Percentiles rank a stretch among this genome's conserved stretches.
These are phyloP conservation scores for Paraescarpia echinospica DNA, from an alignment of 1,140 invertebrate species.

Conservation along the genomic window DNA sequence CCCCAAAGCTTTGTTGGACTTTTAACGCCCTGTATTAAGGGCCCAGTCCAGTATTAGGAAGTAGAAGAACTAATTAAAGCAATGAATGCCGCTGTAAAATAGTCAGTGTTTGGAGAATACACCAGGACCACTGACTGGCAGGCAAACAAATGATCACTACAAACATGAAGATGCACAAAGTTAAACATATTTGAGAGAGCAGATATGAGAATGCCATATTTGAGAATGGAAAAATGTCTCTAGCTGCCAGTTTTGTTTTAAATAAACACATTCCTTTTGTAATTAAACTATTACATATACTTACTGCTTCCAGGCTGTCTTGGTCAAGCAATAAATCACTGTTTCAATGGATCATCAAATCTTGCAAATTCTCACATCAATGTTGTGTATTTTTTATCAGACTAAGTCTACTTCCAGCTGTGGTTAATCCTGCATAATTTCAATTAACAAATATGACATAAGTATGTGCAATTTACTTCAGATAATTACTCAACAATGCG, in stretches of 20 bases:
- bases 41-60: no score
- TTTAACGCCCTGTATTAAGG: no score
- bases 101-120: not conserved
- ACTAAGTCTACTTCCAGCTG: not conserved
- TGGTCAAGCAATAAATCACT: not conserved
- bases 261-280: not conserved
- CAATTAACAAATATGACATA: not conserved
- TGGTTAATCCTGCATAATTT: not conserved
- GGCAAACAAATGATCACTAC: no score
- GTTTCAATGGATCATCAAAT: not conserved
- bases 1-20: no score
- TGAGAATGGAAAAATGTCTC: not conserved
- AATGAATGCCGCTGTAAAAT: not conserved
- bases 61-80: no score
- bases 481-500: not conserved
- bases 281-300: not conserved
- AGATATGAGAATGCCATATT: not conserved
- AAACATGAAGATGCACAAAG: no score
- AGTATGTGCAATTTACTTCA: not conserved
- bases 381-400: not conserved
- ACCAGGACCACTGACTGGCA: no score
- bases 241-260: not conserved
- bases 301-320: not conserved
- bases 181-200: no score
- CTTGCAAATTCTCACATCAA: not conserved